Evolutionary conservation across 2,888 invertebrate species (phyloP).

Genomic region (Parnassius glacialis): DNA sequence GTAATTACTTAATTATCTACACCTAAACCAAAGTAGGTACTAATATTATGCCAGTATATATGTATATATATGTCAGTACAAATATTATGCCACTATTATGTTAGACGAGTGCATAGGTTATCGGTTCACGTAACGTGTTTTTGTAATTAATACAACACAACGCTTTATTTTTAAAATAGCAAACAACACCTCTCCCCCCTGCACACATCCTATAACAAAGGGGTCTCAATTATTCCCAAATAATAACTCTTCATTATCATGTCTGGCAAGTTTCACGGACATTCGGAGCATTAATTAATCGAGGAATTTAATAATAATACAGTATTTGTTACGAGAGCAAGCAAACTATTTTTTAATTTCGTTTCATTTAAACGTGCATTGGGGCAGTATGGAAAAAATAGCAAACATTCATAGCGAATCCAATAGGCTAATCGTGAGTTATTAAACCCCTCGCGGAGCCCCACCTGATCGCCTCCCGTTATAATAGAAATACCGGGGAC

Average conservation of each 20-base stretch:
- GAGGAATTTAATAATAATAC: conserved; percentile 39
- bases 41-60: no score
- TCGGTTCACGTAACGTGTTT: no score
- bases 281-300: conserved; percentile 33
- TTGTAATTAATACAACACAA: neutral
- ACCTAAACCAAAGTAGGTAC: no score
- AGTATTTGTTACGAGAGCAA: conserved; percentile 38
- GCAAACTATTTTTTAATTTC: conserved; percentile 65
- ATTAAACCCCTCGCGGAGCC: conserved; percentile 74
- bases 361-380: conserved; percentile 56
- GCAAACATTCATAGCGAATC: conserved; percentile 79
- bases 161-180: no score
- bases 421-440: conserved; percentile 80
- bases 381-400: conserved; percentile 75
- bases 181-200: no score
- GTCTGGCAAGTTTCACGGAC: conserved; percentile 34
- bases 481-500: conserved; percentile 81
- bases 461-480: conserved; percentile 78
- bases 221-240: conserved; percentile 30
- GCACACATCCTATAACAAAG: conserved; percentile 5
- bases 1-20: no score
- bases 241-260: conserved; percentile 37
- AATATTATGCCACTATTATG: no score
- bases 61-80: no score
- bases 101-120: no score